phyloP scores from a whole-genome alignment of 2,113 vertebrate species.

The Eurystomus gularis region DNA sequence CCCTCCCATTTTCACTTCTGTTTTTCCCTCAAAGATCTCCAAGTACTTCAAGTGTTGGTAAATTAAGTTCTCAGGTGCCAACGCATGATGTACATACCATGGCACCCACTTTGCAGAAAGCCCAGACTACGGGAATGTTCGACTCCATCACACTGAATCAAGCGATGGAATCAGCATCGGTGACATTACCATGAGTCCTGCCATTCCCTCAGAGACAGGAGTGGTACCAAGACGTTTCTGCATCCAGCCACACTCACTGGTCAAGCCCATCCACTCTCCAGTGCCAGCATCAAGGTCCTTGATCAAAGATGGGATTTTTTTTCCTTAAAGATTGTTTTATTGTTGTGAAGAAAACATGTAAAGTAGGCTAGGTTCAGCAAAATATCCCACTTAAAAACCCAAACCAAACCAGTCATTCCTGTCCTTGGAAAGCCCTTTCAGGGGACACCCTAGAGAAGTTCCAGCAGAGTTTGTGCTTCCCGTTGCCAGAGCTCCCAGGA shows the following conservation, averaged over 20 bases:
- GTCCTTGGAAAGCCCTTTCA: neutral
- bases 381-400: neutral
- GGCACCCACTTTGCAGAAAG: neutral
- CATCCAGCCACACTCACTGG: neutral
- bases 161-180: rapidly evolving
- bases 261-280: neutral
- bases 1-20: neutral
- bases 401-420: neutral
- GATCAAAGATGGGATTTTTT: neutral
- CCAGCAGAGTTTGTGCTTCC: neutral
- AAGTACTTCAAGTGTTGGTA: rapidly evolving
- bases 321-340: rapidly evolving
- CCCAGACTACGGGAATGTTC: rapidly evolving
- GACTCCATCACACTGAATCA: rapidly evolving
- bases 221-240: neutral
- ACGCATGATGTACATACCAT: rapidly evolving
- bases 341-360: neutral
- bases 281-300: neutral
- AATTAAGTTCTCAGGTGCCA: neutral
- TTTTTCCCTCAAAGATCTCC: neutral
- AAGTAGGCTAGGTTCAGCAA: too few relatives aligned
- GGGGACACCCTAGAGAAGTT: neutral
- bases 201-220: neutral
- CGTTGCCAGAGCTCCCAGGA: neutral
- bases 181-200: rapidly evolving